Conservation (phyloP, 2,113 vertebrate genomes). For the Triplophysa rosa region DNA sequence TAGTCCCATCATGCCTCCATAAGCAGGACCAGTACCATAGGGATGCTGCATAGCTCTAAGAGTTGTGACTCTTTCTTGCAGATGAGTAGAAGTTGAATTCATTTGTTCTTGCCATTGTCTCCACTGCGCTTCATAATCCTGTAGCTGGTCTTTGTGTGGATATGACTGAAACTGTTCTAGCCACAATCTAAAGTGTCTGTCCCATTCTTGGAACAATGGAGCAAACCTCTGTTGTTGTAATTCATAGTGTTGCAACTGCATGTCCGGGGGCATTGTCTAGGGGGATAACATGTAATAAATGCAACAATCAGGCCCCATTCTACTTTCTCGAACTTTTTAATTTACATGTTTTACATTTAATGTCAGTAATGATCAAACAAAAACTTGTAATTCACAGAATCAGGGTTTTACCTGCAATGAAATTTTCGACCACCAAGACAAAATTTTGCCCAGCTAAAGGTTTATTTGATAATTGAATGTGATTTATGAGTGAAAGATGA, state of each 20-base stretch:
- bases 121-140: slow-evolving; percentile 95
- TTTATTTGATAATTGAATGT: too few species aligned
- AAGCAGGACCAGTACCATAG: slow-evolving; percentile 64
- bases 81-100: slow-evolving; percentile 87
- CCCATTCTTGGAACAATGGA: slow-evolving; percentile 91
- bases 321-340: background rate
- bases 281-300: slow-evolving; percentile 46
- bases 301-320: background rate
- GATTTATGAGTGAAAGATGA: too few species aligned
- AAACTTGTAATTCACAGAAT: too few species aligned
- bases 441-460: too few species aligned
- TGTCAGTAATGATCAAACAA: too few species aligned
- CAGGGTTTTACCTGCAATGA: too few species aligned
- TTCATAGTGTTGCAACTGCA: slow-evolving; percentile 90
- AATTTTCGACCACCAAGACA: too few species aligned
- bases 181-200: slow-evolving; percentile 88
- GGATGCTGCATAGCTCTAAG: slow-evolving; percentile 86
- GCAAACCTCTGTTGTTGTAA: slow-evolving; percentile 89
- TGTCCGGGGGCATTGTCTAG: slow-evolving; percentile 87
- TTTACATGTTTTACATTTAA: background rate
- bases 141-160: slow-evolving; percentile 95
- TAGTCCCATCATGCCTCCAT: slow-evolving; percentile 77
- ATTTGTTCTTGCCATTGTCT: slow-evolving; percentile 97
- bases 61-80: slow-evolving; percentile 86
- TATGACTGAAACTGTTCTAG: slow-evolving; percentile 91